Base-by-base conservation (phyloP, 2,113 vertebrate species). In the Sardina pilchardus region DNA sequence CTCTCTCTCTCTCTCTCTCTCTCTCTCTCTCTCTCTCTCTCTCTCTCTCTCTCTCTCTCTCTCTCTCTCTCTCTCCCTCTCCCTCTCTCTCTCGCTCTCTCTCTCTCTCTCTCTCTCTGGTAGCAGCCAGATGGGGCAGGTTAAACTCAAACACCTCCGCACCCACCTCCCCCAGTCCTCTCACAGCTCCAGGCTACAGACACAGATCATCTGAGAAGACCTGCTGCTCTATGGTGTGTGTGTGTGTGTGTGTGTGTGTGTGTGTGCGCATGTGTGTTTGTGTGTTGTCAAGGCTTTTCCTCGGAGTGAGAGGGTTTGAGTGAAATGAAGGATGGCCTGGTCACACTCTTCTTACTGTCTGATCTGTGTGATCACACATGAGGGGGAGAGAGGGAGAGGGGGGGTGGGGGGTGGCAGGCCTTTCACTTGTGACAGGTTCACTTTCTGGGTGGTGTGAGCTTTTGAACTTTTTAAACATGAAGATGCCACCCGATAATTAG, bases 131-230 rank as follows among this genome's bases (percentile, higher is more conserved):
- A 78, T 78, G 71, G 30, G 16, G 63, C 30, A 71, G 63, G 63
- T 71, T 71, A 71, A 10, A 71, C 6, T 71, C 63, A 26, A 26
- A 71, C 63, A 71, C 63, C 71, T 34, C 26, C 14, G 7, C 71
- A 78, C n/a, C 4, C 9, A 26, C 71, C 30, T 16, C 12, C 16
- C 34, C 10, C 71, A 9, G 1, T 1, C 34, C 30, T 10, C 71
- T 16, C 71, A 78, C 83, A 8, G 53, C 42, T 21, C 42, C 47
- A n/a, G 84, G 21, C 82, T 84, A 63, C 24, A 89, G 81, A 87
- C 85, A 90, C 85, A 89, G 83, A 91, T 80, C 59, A 86, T 89
- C 56, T 81, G 30, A 75, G 30, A 16, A 75, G 67, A 34, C 67
- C 67, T 75, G 67, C 67, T 75, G 59, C 24, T 67, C 59, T 67